Conservation (phyloP, 2,113 vertebrate genomes). For the Australoheros scitulus region DNA sequence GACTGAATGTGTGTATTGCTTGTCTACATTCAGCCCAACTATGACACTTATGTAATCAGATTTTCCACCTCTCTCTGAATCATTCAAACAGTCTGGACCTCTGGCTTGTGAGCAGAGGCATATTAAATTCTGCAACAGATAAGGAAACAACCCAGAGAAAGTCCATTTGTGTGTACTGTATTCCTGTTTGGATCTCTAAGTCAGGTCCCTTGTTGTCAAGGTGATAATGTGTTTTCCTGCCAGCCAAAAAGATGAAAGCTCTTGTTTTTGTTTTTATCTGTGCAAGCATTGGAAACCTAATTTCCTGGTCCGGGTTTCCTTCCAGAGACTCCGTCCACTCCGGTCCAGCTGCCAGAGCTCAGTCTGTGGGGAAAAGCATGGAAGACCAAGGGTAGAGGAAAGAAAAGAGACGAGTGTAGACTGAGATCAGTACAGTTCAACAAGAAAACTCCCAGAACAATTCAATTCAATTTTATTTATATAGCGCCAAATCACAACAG, state of each 20-base stretch:
- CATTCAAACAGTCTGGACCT: constrained; percentile 5
- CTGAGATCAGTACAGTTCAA: neutral
- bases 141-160: constrained; percentile 14
- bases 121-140: constrained; percentile 21
- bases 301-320: constrained; percentile 67
- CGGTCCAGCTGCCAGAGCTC: constrained; percentile 8
- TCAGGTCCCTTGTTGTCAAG: constrained; percentile 51
- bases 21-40: neutral
- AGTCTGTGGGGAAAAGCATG: constrained; percentile 31
- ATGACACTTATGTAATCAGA: constrained; percentile 25
- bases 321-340: constrained; percentile 42
- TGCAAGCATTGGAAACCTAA: constrained; percentile 70
- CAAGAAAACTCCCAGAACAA: neutral
- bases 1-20: neutral
- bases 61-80: neutral
- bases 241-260: constrained; percentile 34
- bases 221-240: constrained; percentile 72
- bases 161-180: neutral
- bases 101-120: neutral
- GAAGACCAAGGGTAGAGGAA: neutral
- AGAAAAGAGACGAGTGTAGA: neutral
- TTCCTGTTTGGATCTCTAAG: constrained; percentile 25
- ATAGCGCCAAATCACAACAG: too few species aligned
- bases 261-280: constrained; percentile 50
- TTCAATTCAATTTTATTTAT: too few species aligned